Base-by-base conservation (phyloP, 2,888 invertebrate genomes). In the Drosophila borborema region DNA sequence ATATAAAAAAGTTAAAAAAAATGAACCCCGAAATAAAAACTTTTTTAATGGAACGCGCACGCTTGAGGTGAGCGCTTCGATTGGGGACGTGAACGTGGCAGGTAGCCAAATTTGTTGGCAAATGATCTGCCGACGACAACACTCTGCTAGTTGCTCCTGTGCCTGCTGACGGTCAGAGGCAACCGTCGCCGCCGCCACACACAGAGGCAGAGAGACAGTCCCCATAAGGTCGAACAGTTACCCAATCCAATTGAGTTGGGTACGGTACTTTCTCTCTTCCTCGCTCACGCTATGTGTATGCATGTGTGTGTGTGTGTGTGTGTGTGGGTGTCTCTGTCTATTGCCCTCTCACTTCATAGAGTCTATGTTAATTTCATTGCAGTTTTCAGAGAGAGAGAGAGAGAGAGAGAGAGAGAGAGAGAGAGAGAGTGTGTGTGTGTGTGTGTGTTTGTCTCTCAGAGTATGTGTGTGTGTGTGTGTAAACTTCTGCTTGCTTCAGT, bases 1-100 rank as follows among this genome's bases (percentile, higher is more conserved):
- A 28, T 6, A 28, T 0, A 28, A 6, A n/a, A 28, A 28, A 28
- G 0, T 6, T 0, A 28, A 6, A n/a, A 31, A 49, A 51, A 18
- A 34, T 34, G 18, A 51, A 34, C 6, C 34, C 43, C 41, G 62
- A 69, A 78, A 78, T 64, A 67, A 72, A 80, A 78, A 80, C 56
- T 69, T 74, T 81, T 81, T 45, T 69, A 81, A 81, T 78, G 68
- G 66, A 80, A 69, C 64, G 66, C 56, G 64, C 51, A 55, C 18
- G 43, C 55, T 41, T 38, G 53, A 23, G 53, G 53, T 36, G 38
- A 18, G 62, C 23, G 40, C 12, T 34, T 40, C 41, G 18, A 41
- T 36, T 49, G 46, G 51, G 40, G 6, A 6, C 31, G 23, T 23
- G 40, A 45, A 46, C 18, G 16, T 41, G 40, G 36, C 38, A 55